A percentile compares a stretch with the other conserved stretches of the same genome.
Conservation (phyloP, 2,113 vertebrate genomes). For the Oreochromis aureus region DNA sequence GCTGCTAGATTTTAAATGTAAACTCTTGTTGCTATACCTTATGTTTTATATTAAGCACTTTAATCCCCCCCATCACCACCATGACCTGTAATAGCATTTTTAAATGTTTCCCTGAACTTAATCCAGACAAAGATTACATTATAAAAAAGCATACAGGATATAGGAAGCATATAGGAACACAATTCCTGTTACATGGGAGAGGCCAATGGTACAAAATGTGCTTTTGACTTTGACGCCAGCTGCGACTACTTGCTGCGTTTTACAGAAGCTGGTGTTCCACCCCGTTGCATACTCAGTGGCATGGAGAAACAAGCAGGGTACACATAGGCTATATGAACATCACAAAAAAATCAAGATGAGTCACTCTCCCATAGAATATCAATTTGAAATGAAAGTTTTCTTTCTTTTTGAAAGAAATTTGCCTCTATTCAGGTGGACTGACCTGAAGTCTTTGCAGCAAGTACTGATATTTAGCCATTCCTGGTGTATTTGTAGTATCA, state of each 20-base stretch:
- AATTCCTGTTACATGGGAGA: background rate
- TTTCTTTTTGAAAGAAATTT: background rate
- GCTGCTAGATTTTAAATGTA: background rate
- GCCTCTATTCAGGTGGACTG: background rate
- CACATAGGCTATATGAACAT: background rate
- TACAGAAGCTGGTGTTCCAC: background rate
- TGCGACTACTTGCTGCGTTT: background rate
- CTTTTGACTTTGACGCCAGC: background rate
- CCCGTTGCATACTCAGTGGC: background rate
- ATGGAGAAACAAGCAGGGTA: background rate
- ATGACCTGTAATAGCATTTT: background rate
- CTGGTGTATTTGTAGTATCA: conserved; percentile 28
- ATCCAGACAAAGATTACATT: background rate
- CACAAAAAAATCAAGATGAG: background rate
- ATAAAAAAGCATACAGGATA: background rate
- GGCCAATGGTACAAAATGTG: background rate
- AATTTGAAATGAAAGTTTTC: conserved; percentile 28
- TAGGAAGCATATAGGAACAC: background rate
- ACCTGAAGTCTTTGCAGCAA: background rate
- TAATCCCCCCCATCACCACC: background rate
- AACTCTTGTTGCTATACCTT: background rate
- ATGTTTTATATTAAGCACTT: background rate
- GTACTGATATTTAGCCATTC: conserved; percentile 34
- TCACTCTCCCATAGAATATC: background rate
- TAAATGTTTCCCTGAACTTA: background rate